phyloP scores from a whole-genome alignment of 2,888 invertebrate genomes.

The Drosophila trichaetosa region DNA sequence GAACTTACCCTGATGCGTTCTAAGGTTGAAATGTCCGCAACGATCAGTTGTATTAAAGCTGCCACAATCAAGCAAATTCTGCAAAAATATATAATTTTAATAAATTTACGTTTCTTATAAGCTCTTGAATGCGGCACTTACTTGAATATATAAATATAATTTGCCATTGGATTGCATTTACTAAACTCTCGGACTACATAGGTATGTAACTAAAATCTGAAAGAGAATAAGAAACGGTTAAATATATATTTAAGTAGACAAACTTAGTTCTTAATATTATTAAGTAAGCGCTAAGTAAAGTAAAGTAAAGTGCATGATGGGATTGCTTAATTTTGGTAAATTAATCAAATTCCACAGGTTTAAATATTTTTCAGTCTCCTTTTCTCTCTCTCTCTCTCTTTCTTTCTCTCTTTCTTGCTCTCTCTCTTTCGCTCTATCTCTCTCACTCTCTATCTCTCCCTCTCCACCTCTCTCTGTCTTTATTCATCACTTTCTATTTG shows the following conservation, averaged over 20 bases:
- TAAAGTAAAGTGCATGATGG: too few species aligned
- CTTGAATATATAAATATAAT: constrained; percentile 45
- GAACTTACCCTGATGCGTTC: constrained; percentile 80
- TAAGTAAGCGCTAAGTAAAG: neutral
- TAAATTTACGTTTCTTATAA: neutral
- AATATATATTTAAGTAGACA: neutral
- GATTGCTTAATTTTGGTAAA: too few species aligned
- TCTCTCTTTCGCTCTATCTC: too few species aligned
- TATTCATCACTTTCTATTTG: neutral
- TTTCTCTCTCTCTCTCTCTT: too few species aligned
- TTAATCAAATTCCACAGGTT: neutral
- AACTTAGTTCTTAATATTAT: neutral
- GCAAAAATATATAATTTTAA: constrained; percentile 13
- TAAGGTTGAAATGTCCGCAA: constrained; percentile 77
- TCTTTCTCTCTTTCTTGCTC: too few species aligned
- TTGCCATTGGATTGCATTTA: constrained; percentile 54
- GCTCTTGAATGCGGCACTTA: constrained; percentile 25
- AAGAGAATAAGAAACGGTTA: constrained; percentile 21
- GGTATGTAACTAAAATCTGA: constrained; percentile 38
- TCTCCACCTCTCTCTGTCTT: too few species aligned
- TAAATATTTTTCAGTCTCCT: neutral
- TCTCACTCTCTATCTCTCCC: too few species aligned
- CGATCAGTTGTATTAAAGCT: constrained; percentile 51
- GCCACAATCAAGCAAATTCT: constrained; percentile 73
- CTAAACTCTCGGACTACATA: constrained; percentile 43